Evolutionary conservation across 1,140 invertebrate species (phyloP), one percentile per base, ranked within the genome.

Genomic region (Heliconius congener): DNA sequence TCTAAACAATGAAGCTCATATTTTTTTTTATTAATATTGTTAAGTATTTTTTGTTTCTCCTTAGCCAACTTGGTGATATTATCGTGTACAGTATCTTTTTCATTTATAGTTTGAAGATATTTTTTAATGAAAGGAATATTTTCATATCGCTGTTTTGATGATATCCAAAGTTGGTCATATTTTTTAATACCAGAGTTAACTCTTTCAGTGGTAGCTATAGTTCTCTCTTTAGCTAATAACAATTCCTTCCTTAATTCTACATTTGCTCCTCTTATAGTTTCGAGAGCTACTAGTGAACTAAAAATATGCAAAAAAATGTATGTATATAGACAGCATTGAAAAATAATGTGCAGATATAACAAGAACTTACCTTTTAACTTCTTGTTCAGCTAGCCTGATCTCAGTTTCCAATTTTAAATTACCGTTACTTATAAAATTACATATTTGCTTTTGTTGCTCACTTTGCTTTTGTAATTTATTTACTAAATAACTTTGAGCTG

Each of bases 231-330:
- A 74, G 84, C 81, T 16, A 92, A 60, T n/a, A 92, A 57, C 34
- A 81, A 83, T 66, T 91, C 90, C 76, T 90, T 94, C 81, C 85
- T 88, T n/a, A 90, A 79, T 80, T 92, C 90, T 60, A 90, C 77
- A 76, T 91, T 93, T 60, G 85, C 84, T 23, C 76, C 75, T 89
- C 86, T 90, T 37, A 92, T 88, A n/a, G 88, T 87, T 74, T 90
- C 84, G 55, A 87, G 66, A 46, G 90, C 85, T 30, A 76, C 73
- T 55, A 84, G 73, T 16, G 87, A 86, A 74, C 91, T 92, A 73
- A 72, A 72, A 19, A 42, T 71, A 42, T 34, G 13, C 37, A 19
- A 72, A 37, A 39, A 71, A 37, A 72, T 71, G 0, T 39, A 72
- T 27, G 30, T 1, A 23, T 23, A 23, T 23, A 72, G 23, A 39